A percentile compares a stretch with the other conserved stretches of the same genome.
phyloP scores from a whole-genome alignment of 1,140 invertebrate genomes.

The Drosophila orosa region DNA sequence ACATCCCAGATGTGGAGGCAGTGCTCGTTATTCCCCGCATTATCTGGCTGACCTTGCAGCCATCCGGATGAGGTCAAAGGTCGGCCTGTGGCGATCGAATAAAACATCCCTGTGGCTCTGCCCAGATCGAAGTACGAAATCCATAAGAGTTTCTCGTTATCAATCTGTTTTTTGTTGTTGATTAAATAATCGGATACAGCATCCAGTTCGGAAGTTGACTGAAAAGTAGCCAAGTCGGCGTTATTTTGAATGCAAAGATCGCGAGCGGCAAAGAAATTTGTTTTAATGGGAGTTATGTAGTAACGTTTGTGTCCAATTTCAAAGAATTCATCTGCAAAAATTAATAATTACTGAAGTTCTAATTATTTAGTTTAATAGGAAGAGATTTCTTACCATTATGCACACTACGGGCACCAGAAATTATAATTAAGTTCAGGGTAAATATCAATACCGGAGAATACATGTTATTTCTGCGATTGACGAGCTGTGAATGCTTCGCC shows the following conservation, averaged over 20 bases:
- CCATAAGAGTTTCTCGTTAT: not conserved
- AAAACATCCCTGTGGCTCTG: not conserved
- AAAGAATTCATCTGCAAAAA: not conserved
- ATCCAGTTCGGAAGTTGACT: not conserved
- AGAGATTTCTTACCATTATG: not conserved
- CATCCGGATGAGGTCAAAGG: not conserved
- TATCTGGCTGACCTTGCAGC: not conserved
- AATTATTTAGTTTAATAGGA: too few relatives aligned
- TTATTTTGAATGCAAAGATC: constrained; percentile 2
- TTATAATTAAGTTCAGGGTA: not conserved
- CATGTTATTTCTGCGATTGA: not conserved
- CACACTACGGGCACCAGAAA: too few relatives aligned
- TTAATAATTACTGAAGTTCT: too few relatives aligned
- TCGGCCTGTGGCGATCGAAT: constrained; percentile 1
- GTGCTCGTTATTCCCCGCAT: constrained; percentile 1
- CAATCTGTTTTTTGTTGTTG: not conserved
- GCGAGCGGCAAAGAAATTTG: constrained; percentile 3
- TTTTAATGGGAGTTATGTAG: not conserved
- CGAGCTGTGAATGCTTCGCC: not conserved
- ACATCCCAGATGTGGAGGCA: not conserved
- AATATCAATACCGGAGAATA: not conserved
- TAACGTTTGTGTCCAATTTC: not conserved
- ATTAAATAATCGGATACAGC: not conserved
- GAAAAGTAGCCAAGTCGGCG: constrained; percentile 1
- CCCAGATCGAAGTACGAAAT: constrained; percentile 4